Evolutionary conservation across 2,888 invertebrate genomes (phyloP), one percentile per base, ranked within the genome.

Genomic region (Melieria picta): DNA sequence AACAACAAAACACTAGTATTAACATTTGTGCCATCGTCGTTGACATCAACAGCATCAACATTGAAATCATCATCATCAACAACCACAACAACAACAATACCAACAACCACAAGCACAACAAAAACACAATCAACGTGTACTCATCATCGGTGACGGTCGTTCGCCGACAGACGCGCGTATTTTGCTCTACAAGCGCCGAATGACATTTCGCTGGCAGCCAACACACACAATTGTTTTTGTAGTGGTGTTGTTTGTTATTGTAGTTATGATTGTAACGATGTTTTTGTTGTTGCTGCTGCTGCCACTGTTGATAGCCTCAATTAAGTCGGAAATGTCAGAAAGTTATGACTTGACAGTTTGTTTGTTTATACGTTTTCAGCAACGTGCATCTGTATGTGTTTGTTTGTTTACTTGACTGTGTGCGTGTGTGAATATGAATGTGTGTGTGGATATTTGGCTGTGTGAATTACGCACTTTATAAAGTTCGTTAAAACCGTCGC

Each of bases 311-410:
- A 69, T 69, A 69, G 69, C 62, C 69, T 56, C 69, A 63, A 69
- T 69, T 69, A 69, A 69, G 63, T 69, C 62, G 62, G 69, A 69
- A 63, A 69, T 69, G 63, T 69, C 63, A 69, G 13, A 62, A 69
- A 69, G 69, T 69, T 69, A 63, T 63, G 63, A 69, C 63, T 55
- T 69, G 69, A 47, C 69, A 63, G 62, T 48, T 47, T 69, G 13
- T 45, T 61, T 68, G 45, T 52, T 67, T 58, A 9, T 67, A 43
- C 4, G n/a, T 52, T 60, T 43, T 7, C 43, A 10, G 4, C 13
- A 13, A 13, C 5, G 45, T 47, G 30, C 16, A 9, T 61, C 7
- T 61, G 46, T 13, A 10, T 60, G 5, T 10, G 5, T 60, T 5
- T 10, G 11, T 60, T 60, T 60, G 50, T 30, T 30, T 30, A 30